These are phyloP conservation scores for Silurus glanis DNA, from an alignment of 2,113 vertebrate genomes.

Conservation along the genomic window DNA sequence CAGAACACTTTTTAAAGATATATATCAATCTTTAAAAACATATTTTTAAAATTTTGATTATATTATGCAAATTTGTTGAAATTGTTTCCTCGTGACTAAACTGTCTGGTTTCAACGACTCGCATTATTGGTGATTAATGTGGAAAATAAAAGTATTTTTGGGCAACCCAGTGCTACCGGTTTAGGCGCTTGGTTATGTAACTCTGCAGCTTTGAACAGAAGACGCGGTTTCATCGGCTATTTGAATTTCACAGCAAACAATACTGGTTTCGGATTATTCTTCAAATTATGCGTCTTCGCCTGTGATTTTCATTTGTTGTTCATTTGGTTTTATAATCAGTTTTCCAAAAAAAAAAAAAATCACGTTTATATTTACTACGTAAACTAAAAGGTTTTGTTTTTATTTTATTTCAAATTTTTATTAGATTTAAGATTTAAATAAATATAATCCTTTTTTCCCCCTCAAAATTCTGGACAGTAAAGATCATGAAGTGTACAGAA, in stretches of 20 bases:
- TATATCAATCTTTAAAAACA: no score
- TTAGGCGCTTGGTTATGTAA: not conserved
- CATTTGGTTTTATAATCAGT: not conserved
- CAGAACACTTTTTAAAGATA: not conserved
- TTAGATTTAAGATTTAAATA: not conserved
- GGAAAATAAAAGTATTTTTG: not conserved
- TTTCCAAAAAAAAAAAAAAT: not conserved
- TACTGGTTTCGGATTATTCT: not conserved
- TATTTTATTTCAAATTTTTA: not conserved
- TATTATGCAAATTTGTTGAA: not conserved
- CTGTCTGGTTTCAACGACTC: not conserved
- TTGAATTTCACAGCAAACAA: not conserved
- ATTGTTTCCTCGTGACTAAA: not conserved
- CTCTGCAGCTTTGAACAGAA: not conserved
- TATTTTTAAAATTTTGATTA: not conserved
- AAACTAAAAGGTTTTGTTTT: not conserved
- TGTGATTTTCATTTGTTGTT: not conserved
- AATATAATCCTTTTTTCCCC: not conserved
- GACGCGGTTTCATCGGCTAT: not conserved
- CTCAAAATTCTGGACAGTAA: not conserved
- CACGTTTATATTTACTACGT: not conserved
- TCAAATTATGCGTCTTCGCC: not conserved
- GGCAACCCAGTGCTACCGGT: not conserved
- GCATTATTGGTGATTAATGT: not conserved
- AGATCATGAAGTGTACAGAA: not conserved